Conservation (phyloP, 2,797 vertebrate genomes). For the Melanotaenia trifasciata region DNA sequence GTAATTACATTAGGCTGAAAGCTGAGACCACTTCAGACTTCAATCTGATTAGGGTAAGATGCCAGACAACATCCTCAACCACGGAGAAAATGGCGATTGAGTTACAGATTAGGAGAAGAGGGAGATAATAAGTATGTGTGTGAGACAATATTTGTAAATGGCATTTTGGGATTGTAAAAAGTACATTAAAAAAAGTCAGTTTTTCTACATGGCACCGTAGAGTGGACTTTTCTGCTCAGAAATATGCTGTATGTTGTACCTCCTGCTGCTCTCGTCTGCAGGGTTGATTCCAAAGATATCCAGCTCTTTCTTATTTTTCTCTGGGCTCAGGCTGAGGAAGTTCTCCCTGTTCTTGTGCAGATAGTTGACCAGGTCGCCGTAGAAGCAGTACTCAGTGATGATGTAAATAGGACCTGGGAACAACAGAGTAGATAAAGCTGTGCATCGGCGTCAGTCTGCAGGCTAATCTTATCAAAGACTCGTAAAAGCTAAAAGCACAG, state of each 20-base stretch:
- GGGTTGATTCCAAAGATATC: constrained; percentile 98
- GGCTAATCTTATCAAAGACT: constrained; percentile 80
- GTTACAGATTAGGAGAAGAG: constrained; percentile 52
- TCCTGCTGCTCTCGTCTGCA: constrained; percentile 94
- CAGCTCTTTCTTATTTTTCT: constrained; percentile 94
- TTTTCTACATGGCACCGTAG: no score
- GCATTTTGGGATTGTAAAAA: constrained; percentile 22
- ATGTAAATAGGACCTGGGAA: constrained; percentile 95
- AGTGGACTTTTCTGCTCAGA: background rate
- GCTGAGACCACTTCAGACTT: constrained; percentile 69
- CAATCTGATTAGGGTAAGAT: constrained; percentile 74
- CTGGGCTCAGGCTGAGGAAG: constrained; percentile 89
- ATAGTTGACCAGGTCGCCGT: constrained; percentile 99
- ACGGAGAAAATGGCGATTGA: constrained; percentile 51
- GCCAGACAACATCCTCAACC: constrained; percentile 63
- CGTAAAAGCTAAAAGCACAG: constrained; percentile 75
- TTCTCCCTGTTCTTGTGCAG: constrained; percentile 97
- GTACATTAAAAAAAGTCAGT: background rate
- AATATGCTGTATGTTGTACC: constrained; percentile 75
- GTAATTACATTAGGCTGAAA: constrained; percentile 73
- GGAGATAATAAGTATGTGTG: constrained; percentile 24
- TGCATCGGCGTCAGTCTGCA: constrained; percentile 70
- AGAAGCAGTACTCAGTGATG: constrained; percentile 99
- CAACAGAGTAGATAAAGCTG: constrained; percentile 47
- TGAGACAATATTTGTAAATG: constrained; percentile 18